Base-by-base conservation (phyloP, 2,888 invertebrate genomes). In the Phortica magna region DNA sequence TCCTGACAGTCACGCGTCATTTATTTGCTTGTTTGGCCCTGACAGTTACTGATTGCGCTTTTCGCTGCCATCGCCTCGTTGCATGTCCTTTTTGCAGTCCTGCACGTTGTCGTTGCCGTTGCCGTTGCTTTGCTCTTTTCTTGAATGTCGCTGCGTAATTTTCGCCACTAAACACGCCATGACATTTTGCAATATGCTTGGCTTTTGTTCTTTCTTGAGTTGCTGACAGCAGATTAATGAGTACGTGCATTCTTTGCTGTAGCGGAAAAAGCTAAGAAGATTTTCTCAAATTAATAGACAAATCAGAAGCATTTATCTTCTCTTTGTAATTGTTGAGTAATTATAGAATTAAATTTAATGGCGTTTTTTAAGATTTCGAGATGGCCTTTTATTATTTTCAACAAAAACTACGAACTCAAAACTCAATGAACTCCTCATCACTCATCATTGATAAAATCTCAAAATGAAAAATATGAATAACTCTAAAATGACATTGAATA, bases 1-100 rank as follows among this genome's bases (percentile, higher is more conserved):
- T 75, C 76, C 79, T 78, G 81, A 82, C 80, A 85, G 81, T 84
- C 83, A 84, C 82, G 87, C 81, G 89, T 88, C 86, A 88, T 86
- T 86, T 88, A 83, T 88, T 82, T 82, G 84, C 78, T 79, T 65
- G 81, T 76, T 85, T 84, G 82, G 59, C 80, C 78, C 42, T 86
- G 89, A 88, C 88, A 88, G 82, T 86, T 88, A 80, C 78, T 81
- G 86, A 82, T 84, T 79, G 83, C 81, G 61, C 74, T 79, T 83
- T 78, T 78, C 55, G 72, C 19, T 31, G 7, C 59, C 39, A 19
- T 22, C 53, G n/a, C 22, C 61, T 22, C 22, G 19, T 22, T 31
- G 17, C 19, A 22, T 31, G 39, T 55, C 53, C 14, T 39, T 10
- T n/a, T 31, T 39, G 53, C 31, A 12, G 22, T 71, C 55, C 17